phyloP scores from a whole-genome alignment of 35 echinoderm and acorn worm genomes.

The Apostichopus japonicus region DNA sequence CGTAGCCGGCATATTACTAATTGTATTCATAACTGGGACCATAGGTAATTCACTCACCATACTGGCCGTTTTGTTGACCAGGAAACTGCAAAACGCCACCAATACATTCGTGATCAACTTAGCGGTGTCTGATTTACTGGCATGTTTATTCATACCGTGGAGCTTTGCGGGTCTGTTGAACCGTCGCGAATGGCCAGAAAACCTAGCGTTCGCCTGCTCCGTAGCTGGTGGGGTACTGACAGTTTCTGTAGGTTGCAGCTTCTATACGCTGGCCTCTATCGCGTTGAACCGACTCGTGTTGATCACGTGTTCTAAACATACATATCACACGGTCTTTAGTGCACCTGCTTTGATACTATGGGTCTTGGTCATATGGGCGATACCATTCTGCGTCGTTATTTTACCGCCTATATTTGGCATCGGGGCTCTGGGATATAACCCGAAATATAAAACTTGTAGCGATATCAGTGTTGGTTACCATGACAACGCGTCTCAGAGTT shows the following conservation, averaged over 20 bases:
- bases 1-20: slow-evolving; percentile 25
- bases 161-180: slow-evolving; percentile 39
- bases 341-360: slow-evolving; percentile 37
- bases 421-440: slow-evolving; percentile 76
- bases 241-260: slow-evolving; percentile 62
- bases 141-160: slow-evolving; percentile 60
- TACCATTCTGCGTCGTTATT: slow-evolving; percentile 62
- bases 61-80: slow-evolving; percentile 51
- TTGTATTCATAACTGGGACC: slow-evolving; percentile 48
- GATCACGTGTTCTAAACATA: slow-evolving; percentile 50
- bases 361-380: slow-evolving; percentile 65
- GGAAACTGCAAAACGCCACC: slow-evolving; percentile 61
- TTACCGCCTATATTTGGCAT: slow-evolving; percentile 63
- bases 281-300: slow-evolving; percentile 73
- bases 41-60: slow-evolving; percentile 74
- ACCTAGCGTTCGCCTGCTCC: slow-evolving; percentile 20
- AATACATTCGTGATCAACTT: slow-evolving; percentile 77
- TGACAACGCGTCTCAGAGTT: slow-evolving; percentile 47
- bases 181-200: not conserved
- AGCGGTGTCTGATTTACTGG: slow-evolving; percentile 60
- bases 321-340: slow-evolving; percentile 61
- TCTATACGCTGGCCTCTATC: slow-evolving; percentile 76
- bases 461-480: slow-evolving; percentile 44
- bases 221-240: slow-evolving; percentile 62
- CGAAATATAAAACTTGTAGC: slow-evolving; percentile 74